Conservation (phyloP, 1,140 invertebrate species). For the Drosophila nikananu region DNA sequence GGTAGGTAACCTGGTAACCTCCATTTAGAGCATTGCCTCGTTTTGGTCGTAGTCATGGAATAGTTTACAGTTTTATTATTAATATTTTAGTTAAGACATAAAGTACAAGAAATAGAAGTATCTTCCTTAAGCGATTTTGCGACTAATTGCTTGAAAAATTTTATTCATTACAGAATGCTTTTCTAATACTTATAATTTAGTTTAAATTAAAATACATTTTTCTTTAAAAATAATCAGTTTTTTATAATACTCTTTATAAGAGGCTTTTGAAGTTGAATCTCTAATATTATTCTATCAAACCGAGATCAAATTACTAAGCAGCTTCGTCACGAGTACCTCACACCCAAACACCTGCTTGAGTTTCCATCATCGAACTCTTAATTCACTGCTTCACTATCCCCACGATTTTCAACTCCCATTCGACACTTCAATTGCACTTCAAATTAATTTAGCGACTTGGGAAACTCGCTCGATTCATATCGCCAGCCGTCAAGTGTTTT, state of each 20-base stretch:
- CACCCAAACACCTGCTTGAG: slow-evolving; percentile 3
- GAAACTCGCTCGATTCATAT: slow-evolving; percentile 43
- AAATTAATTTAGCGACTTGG: slow-evolving; percentile 43
- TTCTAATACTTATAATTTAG: background rate
- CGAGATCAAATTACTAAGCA: slow-evolving; percentile 8
- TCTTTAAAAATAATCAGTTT: background rate
- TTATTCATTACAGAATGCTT: background rate
- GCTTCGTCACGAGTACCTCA: slow-evolving; percentile 8
- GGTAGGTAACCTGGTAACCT: too few relatives aligned
- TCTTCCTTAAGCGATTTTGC: too few relatives aligned
- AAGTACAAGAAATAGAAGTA: too few relatives aligned
- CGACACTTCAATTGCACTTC: slow-evolving; percentile 42
- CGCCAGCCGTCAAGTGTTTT: slow-evolving; percentile 31
- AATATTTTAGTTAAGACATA: too few relatives aligned
- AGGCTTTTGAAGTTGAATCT: background rate
- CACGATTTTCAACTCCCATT: slow-evolving; percentile 14
- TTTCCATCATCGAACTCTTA: slow-evolving; percentile 18
- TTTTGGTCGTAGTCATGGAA: too few relatives aligned
- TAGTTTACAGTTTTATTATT: too few relatives aligned
- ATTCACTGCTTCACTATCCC: slow-evolving; percentile 4
- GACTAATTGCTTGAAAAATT: background rate
- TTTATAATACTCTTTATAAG: background rate
- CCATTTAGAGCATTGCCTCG: too few relatives aligned
- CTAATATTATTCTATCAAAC: background rate
- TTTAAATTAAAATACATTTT: background rate